Evolutionary conservation across 2,888 invertebrate genomes (phyloP), one percentile per base, ranked within the genome.

Genomic region (Ceramica pisi): DNA sequence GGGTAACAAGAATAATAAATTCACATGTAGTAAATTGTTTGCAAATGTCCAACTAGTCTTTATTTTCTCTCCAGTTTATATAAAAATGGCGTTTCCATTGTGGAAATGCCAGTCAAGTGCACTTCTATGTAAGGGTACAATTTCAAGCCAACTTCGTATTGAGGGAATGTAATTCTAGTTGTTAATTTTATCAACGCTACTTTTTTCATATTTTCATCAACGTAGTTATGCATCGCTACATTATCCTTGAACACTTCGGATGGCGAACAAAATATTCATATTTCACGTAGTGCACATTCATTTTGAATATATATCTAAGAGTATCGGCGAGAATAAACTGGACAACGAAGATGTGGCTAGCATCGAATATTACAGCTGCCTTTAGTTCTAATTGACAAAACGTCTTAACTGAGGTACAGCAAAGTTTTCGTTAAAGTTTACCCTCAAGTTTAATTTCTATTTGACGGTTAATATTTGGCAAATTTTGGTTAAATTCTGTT

Each of bases 381-480:
- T 67, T n/a, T 63, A 35, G 71, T 63, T 63, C n/a, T 5, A 68
- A 61, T 46, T 50, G 19, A 48, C 44, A 67, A 62, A 44, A 51
- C 12, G 14, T 65, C 53, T 53, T 41, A 50, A 57, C 55, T 44
- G 60, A 67, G 70, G 10, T 44, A 61, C 16, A 46, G 19, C 19
- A 1, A 44, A 14, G 8, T 35, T 51, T 72, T 65, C 14, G 14
- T 62, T 51, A 21, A 62, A 55, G 31, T 69, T 65, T 19, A 50
- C 21, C 21, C 51, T 67, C 38, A 41, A 55, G 69, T 69, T 78
- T 21, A 60, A 70, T 26, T 71, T 63, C 38, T 23, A 56, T 66
- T 75, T 75, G 53, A 75, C 38, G 51, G 68, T 69, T 67, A 69
- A 66, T 67, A 69, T 62, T 67, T 67, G 23, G 21, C 48, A 60